Conservation (phyloP, 2,888 invertebrate species). For the Thereva nobilitata region DNA sequence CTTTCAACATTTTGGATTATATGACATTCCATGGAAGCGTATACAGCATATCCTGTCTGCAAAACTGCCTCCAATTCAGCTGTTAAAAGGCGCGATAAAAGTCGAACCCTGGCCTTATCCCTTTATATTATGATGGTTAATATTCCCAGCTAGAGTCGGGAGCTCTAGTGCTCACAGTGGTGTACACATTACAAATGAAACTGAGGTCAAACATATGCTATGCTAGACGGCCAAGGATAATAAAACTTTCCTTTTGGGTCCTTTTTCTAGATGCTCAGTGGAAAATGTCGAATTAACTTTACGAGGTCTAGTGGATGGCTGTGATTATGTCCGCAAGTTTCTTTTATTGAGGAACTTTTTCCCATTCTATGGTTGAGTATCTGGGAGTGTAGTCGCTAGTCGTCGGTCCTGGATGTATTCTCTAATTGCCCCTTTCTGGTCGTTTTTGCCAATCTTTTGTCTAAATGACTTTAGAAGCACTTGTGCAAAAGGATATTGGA, state of each 20-base stretch:
- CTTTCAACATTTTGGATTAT: conserved; percentile 20
- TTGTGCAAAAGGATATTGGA: too few species aligned
- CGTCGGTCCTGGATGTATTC: too few species aligned
- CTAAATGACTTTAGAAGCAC: conserved; percentile 3
- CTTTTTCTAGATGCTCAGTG: neutral
- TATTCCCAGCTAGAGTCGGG: too few species aligned
- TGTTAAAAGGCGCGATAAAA: conserved; percentile 14
- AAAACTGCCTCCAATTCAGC: conserved; percentile 11
- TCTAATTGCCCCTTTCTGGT: neutral
- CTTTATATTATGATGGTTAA: neutral
- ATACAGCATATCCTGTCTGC: conserved; percentile 5
- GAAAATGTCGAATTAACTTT: conserved; percentile 14
- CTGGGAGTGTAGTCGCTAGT: neutral
- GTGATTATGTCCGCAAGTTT: conserved; percentile 17
- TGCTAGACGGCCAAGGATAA: neutral
- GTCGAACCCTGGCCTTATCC: neutral
- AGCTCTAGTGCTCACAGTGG: too few species aligned
- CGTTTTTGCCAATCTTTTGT: neutral
- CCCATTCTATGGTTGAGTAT: neutral
- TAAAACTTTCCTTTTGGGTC: too few species aligned
- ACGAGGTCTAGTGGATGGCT: conserved; percentile 12
- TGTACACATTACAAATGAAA: too few species aligned
- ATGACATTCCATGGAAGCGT: conserved; percentile 26
- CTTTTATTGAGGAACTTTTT: conserved; percentile 7
- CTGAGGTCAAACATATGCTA: conserved; percentile 10